These are phyloP conservation scores for Heliconius ismenius DNA, from an alignment of 2,888 invertebrate species.

Conservation along the genomic window DNA sequence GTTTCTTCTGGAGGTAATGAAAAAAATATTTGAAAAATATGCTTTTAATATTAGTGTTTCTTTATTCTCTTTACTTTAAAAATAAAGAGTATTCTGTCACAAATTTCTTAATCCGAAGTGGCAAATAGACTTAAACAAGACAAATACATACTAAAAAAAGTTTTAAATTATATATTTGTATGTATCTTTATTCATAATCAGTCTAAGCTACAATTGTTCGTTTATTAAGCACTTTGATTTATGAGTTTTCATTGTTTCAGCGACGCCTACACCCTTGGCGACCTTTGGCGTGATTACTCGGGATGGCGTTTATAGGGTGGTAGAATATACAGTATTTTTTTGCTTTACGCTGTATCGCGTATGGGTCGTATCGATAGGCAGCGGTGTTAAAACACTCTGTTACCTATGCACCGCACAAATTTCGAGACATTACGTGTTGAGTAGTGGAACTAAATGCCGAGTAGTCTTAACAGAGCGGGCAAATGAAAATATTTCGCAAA, in stretches of 20 bases:
- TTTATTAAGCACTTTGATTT: constrained; percentile 30
- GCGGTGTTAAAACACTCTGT: not conserved
- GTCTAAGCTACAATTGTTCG: constrained; percentile 12
- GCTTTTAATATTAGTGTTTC: too few relatives aligned
- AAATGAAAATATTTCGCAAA: not conserved
- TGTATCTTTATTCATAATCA: not conserved
- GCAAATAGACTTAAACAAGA: too few relatives aligned
- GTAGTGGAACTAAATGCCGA: not conserved
- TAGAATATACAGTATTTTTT: not conserved
- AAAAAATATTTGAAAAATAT: too few relatives aligned
- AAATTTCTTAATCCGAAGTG: too few relatives aligned
- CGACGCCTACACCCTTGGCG: constrained; percentile 24
- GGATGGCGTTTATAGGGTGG: not conserved
- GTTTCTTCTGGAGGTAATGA: too few relatives aligned
- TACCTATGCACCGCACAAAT: not conserved
- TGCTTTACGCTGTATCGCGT: not conserved
- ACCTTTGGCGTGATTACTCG: constrained; percentile 14
- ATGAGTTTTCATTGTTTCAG: constrained; percentile 26
- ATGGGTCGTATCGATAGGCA: too few relatives aligned
- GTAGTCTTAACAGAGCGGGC: not conserved
- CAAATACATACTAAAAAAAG: too few relatives aligned
- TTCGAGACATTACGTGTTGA: not conserved
- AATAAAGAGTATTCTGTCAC: too few relatives aligned
- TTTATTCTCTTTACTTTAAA: too few relatives aligned
- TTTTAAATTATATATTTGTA: not conserved